These are phyloP conservation scores for Nymphicus hollandicus DNA, from an alignment of 2,113 vertebrate genomes.

Conservation along the genomic window DNA sequence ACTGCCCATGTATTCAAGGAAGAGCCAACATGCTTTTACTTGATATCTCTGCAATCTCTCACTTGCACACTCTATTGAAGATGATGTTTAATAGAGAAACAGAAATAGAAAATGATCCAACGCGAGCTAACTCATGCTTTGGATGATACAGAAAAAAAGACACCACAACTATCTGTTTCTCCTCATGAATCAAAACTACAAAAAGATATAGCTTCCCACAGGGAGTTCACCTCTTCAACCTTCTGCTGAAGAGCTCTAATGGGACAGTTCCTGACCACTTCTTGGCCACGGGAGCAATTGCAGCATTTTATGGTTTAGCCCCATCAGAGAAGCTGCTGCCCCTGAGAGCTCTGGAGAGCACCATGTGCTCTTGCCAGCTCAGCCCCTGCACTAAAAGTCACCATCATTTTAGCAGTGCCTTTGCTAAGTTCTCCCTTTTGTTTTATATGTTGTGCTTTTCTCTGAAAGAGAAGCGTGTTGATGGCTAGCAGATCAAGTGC, in stretches of 20 bases:
- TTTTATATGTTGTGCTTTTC: background rate
- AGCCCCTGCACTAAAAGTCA: background rate
- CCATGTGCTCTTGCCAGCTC: background rate
- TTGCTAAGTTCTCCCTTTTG: background rate
- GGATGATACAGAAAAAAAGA: background rate
- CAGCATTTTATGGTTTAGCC: background rate
- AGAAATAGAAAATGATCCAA: background rate
- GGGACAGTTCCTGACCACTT: background rate
- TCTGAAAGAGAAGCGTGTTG: background rate
- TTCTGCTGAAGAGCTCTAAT: background rate
- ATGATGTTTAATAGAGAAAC: background rate
- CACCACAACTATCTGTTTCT: background rate
- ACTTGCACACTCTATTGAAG: background rate
- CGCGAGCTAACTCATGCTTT: background rate
- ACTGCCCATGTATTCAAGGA: background rate
- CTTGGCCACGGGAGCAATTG: background rate
- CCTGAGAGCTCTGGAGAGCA: background rate
- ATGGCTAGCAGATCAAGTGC: background rate
- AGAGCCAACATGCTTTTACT: background rate
- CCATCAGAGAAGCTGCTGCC: background rate
- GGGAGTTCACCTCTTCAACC: background rate
- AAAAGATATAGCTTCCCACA: background rate
- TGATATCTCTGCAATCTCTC: background rate
- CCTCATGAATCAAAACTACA: rapidly evolving
- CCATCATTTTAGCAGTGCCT: background rate